Evolutionary conservation across 1,140 invertebrate genomes (phyloP), one percentile per base, ranked within the genome.

Genomic region (Pachypeltis micranthus): DNA sequence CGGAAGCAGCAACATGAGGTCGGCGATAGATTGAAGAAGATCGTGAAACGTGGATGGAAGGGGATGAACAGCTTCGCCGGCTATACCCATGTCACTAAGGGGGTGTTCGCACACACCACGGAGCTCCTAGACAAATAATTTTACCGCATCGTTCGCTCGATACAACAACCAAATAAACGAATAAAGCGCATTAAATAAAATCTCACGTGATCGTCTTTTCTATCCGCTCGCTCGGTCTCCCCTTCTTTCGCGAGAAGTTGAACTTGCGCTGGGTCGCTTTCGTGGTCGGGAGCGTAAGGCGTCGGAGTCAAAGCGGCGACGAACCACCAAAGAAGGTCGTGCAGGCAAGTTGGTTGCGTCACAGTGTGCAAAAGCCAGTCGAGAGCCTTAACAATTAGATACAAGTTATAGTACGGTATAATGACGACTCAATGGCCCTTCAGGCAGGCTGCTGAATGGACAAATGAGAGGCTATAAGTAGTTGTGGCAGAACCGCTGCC

Each of bases 241-340:
- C 68, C 66, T 25, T 68, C 60, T 31, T 68, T 69, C 19, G 64
- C 68, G 7, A 72, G 69, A 39, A 70, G 67, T 7, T 73, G 72
- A 61, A 75, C 72, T 44, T 67, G 68, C 12, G 71, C 74, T n/a
- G 74, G 70, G 27, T 71, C 64, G 2, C 26, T 14, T 28, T 64
- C 63, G 21, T 44, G 27, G 16, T 64, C 63, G 7, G 44, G 44
- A 1, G 57, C 26, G 21, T 12, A 25, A 60, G 74, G 14, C 19
- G 67, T 19, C 0, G 85, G 79, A 3, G 81, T 82, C 23, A 93
- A 75, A 1, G 83, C 77, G 19, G 77, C 82, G 1, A 91, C 87
- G 70, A 96, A 94, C 88, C 91, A 96, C 94, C 93, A 97, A 64
- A 97, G 81, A 0, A 97, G 77, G 74, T 97, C 94, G 71, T 97